phyloP scores from a whole-genome alignment of 2,888 invertebrate genomes.

The Nephrotoma appendiculata region DNA sequence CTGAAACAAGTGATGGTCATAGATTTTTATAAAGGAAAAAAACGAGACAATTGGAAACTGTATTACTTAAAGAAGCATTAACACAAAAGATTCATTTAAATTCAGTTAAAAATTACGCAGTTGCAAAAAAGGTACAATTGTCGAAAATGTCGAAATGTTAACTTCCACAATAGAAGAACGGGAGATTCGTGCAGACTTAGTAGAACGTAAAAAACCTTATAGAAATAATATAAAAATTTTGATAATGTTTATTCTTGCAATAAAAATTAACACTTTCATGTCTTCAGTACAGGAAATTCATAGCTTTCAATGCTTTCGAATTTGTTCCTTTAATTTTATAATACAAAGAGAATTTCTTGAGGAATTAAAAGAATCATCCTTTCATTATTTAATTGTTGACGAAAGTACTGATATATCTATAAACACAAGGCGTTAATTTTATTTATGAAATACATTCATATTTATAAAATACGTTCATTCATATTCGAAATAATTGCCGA shows the following conservation, averaged over 20 bases:
- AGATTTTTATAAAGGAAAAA: background rate
- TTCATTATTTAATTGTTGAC: conserved; percentile 3
- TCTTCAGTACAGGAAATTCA: too few species aligned
- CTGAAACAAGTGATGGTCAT: background rate
- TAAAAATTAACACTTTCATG: conserved; percentile 4
- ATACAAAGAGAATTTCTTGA: conserved; percentile 4
- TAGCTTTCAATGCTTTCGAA: background rate
- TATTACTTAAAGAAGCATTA: conserved; percentile 3
- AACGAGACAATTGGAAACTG: background rate
- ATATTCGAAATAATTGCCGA: conserved; percentile 2
- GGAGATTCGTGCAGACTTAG: conserved; percentile 3
- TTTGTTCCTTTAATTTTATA: conserved; percentile 5
- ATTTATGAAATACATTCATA: background rate
- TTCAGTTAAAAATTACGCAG: background rate
- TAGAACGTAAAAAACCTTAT: background rate
- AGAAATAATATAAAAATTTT: background rate
- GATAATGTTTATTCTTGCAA: conserved; percentile 5
- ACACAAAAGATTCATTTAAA: conserved; percentile 2
- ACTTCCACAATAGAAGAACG: conserved; percentile 2
- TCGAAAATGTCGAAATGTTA: background rate
- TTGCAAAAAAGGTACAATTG: conserved; percentile 5
- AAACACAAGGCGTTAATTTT: too few species aligned
- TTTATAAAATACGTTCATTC: background rate
- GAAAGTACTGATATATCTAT: too few species aligned
- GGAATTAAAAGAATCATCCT: conserved; percentile 4